phyloP scores from a whole-genome alignment of 1,140 invertebrate species.

The Cydia pomonella region DNA sequence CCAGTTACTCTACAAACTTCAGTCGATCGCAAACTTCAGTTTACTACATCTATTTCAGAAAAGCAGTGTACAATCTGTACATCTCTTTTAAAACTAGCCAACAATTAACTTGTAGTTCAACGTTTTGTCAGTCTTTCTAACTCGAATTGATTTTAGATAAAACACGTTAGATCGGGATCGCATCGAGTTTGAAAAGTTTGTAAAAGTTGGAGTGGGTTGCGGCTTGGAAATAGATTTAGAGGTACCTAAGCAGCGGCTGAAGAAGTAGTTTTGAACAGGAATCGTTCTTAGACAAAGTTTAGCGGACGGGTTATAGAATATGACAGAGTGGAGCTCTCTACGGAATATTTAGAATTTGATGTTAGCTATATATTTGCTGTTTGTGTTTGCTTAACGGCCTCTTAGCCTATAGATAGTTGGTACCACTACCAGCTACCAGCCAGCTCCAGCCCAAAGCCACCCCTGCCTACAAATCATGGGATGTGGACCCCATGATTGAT shows the following conservation, averaged over 20 bases:
- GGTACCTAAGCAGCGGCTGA: conserved; percentile 54
- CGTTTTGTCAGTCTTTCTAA: conserved; percentile 51
- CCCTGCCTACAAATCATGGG: too few relatives aligned
- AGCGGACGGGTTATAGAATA: conserved; percentile 52
- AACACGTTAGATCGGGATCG: conserved; percentile 52
- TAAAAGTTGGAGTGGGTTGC: conserved; percentile 59
- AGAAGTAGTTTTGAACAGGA: conserved; percentile 58
- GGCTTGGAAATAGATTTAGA: conserved; percentile 65
- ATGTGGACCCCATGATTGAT: too few relatives aligned
- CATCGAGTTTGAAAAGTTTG: conserved; percentile 55
- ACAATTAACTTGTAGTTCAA: conserved; percentile 16
- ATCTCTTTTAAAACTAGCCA: not conserved
- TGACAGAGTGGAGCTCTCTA: conserved; percentile 37
- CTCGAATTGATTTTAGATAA: conserved; percentile 59
- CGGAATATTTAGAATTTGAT: not conserved
- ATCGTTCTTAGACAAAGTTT: conserved; percentile 64
- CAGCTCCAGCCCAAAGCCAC: too few relatives aligned
- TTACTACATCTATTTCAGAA: too few relatives aligned
- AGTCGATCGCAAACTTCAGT: too few relatives aligned
- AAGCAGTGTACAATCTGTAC: too few relatives aligned
- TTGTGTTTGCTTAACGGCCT: too few relatives aligned
- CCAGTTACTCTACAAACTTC: too few relatives aligned
- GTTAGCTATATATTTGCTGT: too few relatives aligned
- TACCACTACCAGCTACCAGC: too few relatives aligned
- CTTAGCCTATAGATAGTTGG: too few relatives aligned